A percentile compares a stretch with the other conserved stretches of the same genome.
Conservation (phyloP, 2,113 vertebrate genomes). For the Pagrus major region DNA sequence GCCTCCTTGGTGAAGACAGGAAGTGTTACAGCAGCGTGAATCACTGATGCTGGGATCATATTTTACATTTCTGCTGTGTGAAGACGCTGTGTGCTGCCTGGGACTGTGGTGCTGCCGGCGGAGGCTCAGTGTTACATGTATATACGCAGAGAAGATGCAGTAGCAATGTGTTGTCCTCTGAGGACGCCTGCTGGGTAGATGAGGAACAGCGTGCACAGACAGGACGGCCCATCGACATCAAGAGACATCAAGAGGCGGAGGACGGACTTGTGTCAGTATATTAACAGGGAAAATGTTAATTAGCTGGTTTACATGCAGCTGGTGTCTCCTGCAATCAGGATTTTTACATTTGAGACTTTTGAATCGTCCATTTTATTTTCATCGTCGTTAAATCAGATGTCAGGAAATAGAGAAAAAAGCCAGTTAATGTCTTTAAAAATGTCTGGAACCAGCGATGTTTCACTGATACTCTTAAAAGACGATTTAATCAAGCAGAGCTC, state of each 20-base stretch:
- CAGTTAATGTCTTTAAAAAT: too few relatives aligned
- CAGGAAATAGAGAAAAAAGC: too few relatives aligned
- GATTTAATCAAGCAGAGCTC: too few relatives aligned
- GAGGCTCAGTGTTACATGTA: background rate
- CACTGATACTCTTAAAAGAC: too few relatives aligned
- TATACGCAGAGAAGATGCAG: background rate
- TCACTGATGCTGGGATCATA: background rate
- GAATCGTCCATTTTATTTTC: too few relatives aligned
- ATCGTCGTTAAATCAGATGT: too few relatives aligned
- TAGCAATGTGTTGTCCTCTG: slow-evolving; percentile 6
- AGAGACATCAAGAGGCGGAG: too few relatives aligned
- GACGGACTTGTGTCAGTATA: background rate
- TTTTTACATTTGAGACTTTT: slow-evolving; percentile 16
- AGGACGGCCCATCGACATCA: background rate
- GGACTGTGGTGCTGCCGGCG: background rate
- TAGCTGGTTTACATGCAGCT: background rate
- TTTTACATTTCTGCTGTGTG: background rate
- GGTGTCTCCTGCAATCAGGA: slow-evolving; percentile 12
- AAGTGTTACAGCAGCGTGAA: background rate
- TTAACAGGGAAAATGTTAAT: background rate
- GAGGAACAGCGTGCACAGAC: slow-evolving; percentile 15
- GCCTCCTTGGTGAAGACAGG: background rate
- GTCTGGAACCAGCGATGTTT: too few relatives aligned
- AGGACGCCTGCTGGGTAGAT: slow-evolving; percentile 59
- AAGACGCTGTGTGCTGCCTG: background rate